phyloP scores from a whole-genome alignment of 2,113 vertebrate species.

The Geothlypis trichas region DNA sequence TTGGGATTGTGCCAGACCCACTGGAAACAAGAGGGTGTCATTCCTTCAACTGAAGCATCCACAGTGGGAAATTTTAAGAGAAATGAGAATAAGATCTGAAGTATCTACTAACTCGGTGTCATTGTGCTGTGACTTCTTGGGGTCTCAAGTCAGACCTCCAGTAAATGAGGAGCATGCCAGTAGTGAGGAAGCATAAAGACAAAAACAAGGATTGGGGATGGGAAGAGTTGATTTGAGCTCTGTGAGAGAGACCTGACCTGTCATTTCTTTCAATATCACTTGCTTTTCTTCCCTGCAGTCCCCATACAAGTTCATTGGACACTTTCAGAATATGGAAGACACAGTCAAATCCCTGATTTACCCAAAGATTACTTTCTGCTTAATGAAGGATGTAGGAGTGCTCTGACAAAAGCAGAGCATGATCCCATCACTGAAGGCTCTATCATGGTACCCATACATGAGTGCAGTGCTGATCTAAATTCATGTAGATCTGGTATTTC shows the following conservation, averaged over 20 bases:
- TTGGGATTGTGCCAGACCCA: background rate
- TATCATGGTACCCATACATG: background rate
- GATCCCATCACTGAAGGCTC: background rate
- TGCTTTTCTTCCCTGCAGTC: background rate
- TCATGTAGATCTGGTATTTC: background rate
- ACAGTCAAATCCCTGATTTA: background rate
- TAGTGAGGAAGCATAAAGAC: background rate
- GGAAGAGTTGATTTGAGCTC: background rate
- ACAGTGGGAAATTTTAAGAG: background rate
- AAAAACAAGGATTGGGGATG: background rate
- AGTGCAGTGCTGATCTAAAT: background rate
- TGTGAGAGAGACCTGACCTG: background rate
- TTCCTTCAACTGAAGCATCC: background rate
- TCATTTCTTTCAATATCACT: background rate
- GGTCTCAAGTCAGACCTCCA: background rate
- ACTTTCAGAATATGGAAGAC: background rate
- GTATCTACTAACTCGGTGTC: too few species aligned
- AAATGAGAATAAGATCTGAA: background rate
- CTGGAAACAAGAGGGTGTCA: background rate
- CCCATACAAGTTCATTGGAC: background rate
- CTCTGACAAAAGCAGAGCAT: background rate
- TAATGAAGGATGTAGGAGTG: background rate
- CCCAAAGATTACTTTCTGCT: background rate
- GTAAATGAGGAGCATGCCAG: fast-evolving
- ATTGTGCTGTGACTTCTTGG: background rate